Evolutionary conservation across 2,113 vertebrate genomes (phyloP).

Genomic region (Tylochromis polylepis): DNA sequence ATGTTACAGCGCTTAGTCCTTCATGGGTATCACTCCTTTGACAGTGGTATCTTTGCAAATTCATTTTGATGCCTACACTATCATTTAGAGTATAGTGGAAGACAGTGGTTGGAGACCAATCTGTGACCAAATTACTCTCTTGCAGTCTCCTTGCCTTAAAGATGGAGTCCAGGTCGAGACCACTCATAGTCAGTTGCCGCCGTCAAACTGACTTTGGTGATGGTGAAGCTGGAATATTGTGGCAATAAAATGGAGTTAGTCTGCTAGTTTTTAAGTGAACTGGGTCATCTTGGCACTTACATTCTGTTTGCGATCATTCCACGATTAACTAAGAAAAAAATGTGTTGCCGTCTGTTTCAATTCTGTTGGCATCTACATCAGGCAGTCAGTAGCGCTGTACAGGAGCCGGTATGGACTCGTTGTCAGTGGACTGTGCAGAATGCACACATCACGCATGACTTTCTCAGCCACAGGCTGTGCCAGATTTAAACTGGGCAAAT

Average conservation of each 20-base stretch:
- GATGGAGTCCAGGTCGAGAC: background rate
- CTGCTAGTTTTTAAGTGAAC: background rate
- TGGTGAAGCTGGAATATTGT: background rate
- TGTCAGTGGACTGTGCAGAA: background rate
- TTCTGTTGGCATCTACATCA: background rate
- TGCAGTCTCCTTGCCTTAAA: background rate
- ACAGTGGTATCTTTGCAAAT: background rate
- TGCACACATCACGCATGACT: background rate
- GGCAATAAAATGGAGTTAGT: background rate
- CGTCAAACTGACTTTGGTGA: background rate
- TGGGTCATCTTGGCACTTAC: background rate
- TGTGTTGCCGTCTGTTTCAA: rapidly evolving
- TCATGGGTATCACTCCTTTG: background rate
- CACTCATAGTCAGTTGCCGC: background rate
- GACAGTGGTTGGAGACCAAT: background rate
- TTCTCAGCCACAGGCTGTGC: background rate
- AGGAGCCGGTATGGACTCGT: background rate
- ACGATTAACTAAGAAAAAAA: background rate
- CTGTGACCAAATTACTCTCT: background rate
- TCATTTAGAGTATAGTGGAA: background rate
- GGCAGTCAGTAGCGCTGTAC: background rate
- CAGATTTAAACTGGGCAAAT: background rate
- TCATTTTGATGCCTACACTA: background rate
- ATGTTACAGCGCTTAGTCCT: background rate
- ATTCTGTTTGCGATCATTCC: background rate